Base-by-base conservation (phyloP, 2,888 invertebrate genomes). In the Thymelicus sylvestris region DNA sequence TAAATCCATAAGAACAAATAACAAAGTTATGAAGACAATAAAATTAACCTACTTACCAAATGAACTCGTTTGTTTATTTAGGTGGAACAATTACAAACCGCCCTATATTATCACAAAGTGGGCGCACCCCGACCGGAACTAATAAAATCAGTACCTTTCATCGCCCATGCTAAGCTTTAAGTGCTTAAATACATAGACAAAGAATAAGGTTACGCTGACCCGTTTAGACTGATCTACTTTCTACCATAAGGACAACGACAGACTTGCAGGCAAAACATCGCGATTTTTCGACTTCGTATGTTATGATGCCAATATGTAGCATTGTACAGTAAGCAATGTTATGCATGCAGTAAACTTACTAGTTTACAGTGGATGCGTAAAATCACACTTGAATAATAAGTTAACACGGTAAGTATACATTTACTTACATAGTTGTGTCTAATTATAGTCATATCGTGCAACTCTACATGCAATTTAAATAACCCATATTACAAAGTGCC, bases 191-290 rank as follows among this genome's bases (percentile, higher is more conserved):
- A 64, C 61, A 70, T 69, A 70, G 64, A 67, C 71, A 63, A 72
- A 68, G 63, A 64, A 70, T 65, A 61, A 75, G 69, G 73, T 74
- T 74, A 73, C 74, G 73, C 60, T 75, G 78, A 76, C 76, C 78
- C 71, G 77, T 80, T 79, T 76, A 73, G 80, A 79, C 78, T 79
- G 82, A 85, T 83, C 83, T 81, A 90, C 86, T 91, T 92, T 87
- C 82, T 85, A 85, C 78, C 81, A 84, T 86, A 88, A 70, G 64
- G 70, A 65, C 24, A 59, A 24, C 48, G 50, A 7, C 50, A 50
- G 38, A 57, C n/a, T 57, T 55, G 52, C n/a, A 38, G 50, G 19
- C 48, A 19, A 12, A 6, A 41, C 38, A 38, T 31, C 7, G 55
- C 62, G 61, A 50, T 50, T 67, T 6, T 2, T 4, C 61, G 62